Evolutionary conservation across 2,113 vertebrate genomes (phyloP).

Genomic region (Amazona guildingii): DNA sequence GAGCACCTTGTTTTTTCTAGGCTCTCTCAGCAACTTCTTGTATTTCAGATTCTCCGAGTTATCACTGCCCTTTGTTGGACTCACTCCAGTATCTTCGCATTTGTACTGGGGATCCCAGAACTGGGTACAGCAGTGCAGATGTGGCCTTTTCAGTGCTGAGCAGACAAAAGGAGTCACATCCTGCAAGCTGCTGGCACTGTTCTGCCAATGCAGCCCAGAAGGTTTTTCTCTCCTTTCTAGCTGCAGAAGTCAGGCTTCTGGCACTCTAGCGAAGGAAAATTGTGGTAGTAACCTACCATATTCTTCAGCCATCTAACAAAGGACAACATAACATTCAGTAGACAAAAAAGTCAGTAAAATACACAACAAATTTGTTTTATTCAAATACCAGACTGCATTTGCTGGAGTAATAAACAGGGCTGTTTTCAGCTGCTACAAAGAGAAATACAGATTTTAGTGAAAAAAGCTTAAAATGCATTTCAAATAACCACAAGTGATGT

Average conservation of each 20-base stretch:
- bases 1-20: background rate
- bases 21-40: background rate
- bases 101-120: background rate
- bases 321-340: background rate
- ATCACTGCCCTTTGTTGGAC: background rate
- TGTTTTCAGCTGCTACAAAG: background rate
- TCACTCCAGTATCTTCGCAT: fast-evolving
- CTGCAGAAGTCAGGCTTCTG: background rate
- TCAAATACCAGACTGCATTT: background rate
- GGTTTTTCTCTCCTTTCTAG: background rate
- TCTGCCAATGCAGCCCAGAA: background rate
- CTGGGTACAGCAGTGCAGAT: background rate
- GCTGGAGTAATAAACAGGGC: background rate
- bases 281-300: background rate
- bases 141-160: background rate
- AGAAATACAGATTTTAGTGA: background rate
- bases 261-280: background rate
- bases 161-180: background rate
- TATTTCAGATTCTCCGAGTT: background rate
- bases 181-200: background rate
- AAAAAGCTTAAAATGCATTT: background rate
- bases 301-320: background rate
- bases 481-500: background rate
- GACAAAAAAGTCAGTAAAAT: background rate
- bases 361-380: background rate